Evolutionary conservation across 1,140 invertebrate genomes (phyloP), one percentile per base, ranked within the genome.

Genomic region (Anastrepha ludens): DNA sequence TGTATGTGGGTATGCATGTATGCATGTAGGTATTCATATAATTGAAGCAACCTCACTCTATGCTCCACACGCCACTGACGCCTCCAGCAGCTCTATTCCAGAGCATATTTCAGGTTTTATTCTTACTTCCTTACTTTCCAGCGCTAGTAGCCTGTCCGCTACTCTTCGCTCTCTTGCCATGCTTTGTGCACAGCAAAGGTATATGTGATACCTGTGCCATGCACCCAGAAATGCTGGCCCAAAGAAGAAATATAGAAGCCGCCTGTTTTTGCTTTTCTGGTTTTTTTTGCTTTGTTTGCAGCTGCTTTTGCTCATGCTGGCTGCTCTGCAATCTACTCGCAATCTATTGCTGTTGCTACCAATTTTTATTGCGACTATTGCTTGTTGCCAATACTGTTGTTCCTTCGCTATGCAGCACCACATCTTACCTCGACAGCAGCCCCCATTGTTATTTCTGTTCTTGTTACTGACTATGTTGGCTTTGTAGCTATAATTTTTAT

Each of bases 401-500:
- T 44, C 67, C 64, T 29, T 9, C 11, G n/a, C 39, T 9, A 11
- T 47, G 44, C 39, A 47, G 17, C 9, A 29, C 47, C 17, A 29
- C 29, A 74, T 47, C 47, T 50, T 55, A n/a, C 47, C 50, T 50
- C 47, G 0, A 11, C 17, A 20, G 50, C 17, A 11, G 20, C 44
- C 20, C 4, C 17, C 20, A 9, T 29, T 81, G 2, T 50, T 78
- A 9, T 20, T 55, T 6, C 20, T 47, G 5, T 44, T 7, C 44
- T 81, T 47, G 5, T 7, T 81, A 8, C 47, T 58, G 44, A 13
- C 74, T 55, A n/a, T 55, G 20, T 74, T 74, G 41, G 39, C 39
- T 81, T 55, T 55, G 47, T 50, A 81, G 47, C 74, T 81, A 29
- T 81, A 81, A 81, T n/a, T 81, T 55, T 81, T 81, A 55, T 81